Percentiles rank a stretch among this genome's conserved stretches.
Evolutionary conservation across 1,140 invertebrate species (phyloP).

Genomic region (Himalopsyche phryganea): DNA sequence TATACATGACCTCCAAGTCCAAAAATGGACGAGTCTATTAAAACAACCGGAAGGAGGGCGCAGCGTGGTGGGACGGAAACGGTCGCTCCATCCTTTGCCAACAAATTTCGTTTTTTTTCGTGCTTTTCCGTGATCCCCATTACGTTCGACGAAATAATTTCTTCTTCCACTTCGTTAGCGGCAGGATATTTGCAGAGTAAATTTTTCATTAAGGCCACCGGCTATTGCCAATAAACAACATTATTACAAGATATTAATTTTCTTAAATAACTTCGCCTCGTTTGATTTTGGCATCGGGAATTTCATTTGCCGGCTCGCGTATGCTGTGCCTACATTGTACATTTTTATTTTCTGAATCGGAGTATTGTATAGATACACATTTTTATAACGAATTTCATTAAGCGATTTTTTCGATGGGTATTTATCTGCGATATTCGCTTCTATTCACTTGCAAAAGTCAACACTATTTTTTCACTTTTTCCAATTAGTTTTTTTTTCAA

Average conservation of each 20-base stretch:
- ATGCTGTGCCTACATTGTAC: background rate
- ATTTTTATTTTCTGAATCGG: background rate
- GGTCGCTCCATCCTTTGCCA: constrained; percentile 11
- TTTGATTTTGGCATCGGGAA: too few species aligned
- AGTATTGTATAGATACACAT: background rate
- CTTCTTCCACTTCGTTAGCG: constrained; percentile 11
- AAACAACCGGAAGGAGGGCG: constrained; percentile 11
- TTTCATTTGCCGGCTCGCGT: background rate
- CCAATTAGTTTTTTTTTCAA: too few species aligned
- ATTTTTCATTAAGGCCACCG: constrained; percentile 15
- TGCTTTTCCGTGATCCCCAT: background rate
- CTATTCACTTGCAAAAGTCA: too few species aligned
- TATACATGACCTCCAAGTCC: background rate
- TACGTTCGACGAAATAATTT: constrained; percentile 20
- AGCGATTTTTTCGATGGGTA: too few species aligned
- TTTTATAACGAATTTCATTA: too few species aligned
- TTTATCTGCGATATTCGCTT: too few species aligned
- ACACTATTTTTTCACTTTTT: background rate
- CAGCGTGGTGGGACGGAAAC: constrained; percentile 22
- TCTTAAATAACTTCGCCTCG: too few species aligned
- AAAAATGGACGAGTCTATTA: constrained; percentile 13
- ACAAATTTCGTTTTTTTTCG: constrained; percentile 16
- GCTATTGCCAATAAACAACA: constrained; percentile 17
- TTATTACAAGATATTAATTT: constrained; percentile 12
- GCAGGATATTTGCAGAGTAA: constrained; percentile 19